These are phyloP conservation scores for Champsocephalus esox DNA, from an alignment of 2,797 vertebrate genomes.

Conservation along the genomic window DNA sequence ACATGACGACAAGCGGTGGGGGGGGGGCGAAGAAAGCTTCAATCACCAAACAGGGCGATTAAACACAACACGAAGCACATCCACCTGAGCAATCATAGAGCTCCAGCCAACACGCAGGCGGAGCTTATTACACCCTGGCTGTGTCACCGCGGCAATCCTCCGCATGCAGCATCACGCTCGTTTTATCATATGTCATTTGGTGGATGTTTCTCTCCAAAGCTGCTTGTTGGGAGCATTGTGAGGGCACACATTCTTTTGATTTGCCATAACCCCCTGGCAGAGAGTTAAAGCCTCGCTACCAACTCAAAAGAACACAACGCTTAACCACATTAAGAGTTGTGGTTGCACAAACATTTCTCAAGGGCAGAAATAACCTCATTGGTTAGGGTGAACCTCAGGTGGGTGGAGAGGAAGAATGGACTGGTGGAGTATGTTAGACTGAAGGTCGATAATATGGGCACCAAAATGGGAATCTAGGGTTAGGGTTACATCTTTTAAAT, in stretches of 20 bases:
- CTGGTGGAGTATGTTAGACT: conserved; percentile 24
- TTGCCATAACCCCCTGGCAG: conserved; percentile 47
- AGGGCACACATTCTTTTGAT: conserved; percentile 60
- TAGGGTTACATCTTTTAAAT: background rate
- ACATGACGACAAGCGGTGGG: conserved; percentile 84
- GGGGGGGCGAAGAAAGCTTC: conserved; percentile 68
- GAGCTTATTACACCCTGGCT: conserved; percentile 76
- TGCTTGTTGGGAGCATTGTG: conserved; percentile 37
- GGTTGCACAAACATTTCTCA: conserved; percentile 66
- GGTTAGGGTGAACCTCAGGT: conserved; percentile 68
- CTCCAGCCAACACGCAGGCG: conserved; percentile 72
- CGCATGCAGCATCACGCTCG: conserved; percentile 72
- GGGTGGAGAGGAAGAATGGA: conserved; percentile 55
- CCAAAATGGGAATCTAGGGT: background rate
- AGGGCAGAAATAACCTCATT: conserved; percentile 65
- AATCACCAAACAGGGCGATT: conserved; percentile 79
- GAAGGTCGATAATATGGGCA: conserved; percentile 21
- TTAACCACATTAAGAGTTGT: conserved; percentile 67
- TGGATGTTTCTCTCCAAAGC: conserved; percentile 61
- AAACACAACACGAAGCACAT: conserved; percentile 74
- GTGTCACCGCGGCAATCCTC: conserved; percentile 68
- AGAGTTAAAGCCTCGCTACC: conserved; percentile 48
- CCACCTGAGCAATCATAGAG: conserved; percentile 84
- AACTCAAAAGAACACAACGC: conserved; percentile 65
- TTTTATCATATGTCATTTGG: conserved; percentile 72